phyloP scores from a whole-genome alignment of 2,888 invertebrate genomes.

The Oxyteleia sp. region DNA sequence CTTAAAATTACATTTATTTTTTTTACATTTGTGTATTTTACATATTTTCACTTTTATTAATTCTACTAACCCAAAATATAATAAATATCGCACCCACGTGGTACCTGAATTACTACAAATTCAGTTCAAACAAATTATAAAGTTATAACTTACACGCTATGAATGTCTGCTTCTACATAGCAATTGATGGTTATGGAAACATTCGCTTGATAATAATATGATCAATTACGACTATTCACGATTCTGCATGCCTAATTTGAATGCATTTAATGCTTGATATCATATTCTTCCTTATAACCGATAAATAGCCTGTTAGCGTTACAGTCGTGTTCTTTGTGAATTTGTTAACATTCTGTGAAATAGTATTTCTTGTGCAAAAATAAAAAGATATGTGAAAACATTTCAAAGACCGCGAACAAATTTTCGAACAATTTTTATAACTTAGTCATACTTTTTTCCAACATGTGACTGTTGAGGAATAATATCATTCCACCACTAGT shows the following conservation, averaged over 20 bases:
- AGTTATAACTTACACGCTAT: conserved; percentile 14
- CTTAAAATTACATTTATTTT: no score
- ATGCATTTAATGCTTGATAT: conserved; percentile 13
- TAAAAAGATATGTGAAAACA: no score
- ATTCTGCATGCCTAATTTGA: conserved; percentile 35
- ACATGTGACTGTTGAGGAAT: no score
- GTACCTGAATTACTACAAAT: conserved; percentile 2
- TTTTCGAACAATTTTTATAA: no score
- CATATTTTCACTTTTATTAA: no score
- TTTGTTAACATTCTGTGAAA: no score
- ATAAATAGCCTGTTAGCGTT: no score
- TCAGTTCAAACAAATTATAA: conserved; percentile 33
- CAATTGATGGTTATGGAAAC: conserved; percentile 28
- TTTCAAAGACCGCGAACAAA: no score
- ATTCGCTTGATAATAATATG: conserved; percentile 30
- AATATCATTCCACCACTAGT: no score
- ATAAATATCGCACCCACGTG: not conserved
- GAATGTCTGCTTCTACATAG: conserved; percentile 19
- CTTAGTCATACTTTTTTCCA: no score
- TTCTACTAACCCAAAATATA: not conserved
- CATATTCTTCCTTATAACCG: not conserved
- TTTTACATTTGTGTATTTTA: no score
- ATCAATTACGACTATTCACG: conserved; percentile 31
- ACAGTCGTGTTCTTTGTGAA: not conserved
- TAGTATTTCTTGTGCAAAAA: no score